Conservation (phyloP, 92 coral and sea anemone species). For the Montipora capitata region DNA sequence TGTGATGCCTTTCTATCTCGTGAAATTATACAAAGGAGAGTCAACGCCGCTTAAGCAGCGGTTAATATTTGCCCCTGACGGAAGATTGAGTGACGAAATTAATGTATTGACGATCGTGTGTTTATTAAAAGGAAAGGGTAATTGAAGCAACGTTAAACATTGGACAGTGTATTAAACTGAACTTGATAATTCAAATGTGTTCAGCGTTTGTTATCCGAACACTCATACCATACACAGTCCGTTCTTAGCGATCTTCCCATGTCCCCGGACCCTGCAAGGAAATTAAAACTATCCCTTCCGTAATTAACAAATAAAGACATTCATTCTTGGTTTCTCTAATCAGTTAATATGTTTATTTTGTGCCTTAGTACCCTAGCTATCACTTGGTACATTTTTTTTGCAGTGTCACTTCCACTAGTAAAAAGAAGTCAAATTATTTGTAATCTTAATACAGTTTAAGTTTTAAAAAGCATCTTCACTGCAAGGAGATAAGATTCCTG, state of each 20-base stretch:
- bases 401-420: neutral
- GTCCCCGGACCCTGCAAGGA: too few relatives aligned
- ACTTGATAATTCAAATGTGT: neutral
- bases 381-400: neutral
- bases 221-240: too few relatives aligned
- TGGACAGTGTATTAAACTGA: neutral
- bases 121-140: too few relatives aligned
- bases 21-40: too few relatives aligned
- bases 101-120: too few relatives aligned
- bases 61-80: too few relatives aligned
- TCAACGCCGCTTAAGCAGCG: too few relatives aligned
- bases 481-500: neutral
- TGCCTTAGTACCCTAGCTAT: neutral
- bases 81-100: too few relatives aligned
- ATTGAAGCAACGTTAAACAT: neutral
- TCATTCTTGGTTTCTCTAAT: neutral
- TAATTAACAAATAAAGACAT: neutral
- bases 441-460: neutral
- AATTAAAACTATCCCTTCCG: neutral
- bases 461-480: neutral
- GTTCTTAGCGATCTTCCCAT: too few relatives aligned
- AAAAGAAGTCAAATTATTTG: neutral
- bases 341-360: neutral
- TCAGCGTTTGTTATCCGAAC: neutral
- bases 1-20: neutral